A percentile compares a stretch with the other conserved stretches of the same genome.
Conservation (phyloP, 1,140 invertebrate species). For the Thereuonema tuberculata region DNA sequence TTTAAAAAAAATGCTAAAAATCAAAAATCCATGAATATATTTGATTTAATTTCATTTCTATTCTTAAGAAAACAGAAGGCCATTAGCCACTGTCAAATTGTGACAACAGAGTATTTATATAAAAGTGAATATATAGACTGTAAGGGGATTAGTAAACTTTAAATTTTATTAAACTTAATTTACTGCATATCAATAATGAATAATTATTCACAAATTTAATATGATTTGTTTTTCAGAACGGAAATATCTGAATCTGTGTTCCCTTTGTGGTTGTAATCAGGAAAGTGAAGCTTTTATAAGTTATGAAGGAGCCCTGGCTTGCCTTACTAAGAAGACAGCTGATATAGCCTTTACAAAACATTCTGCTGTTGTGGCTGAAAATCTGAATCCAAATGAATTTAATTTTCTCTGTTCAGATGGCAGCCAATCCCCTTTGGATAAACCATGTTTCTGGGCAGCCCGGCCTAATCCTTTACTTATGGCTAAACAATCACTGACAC, state of each 20-base stretch:
- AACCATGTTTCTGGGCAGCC: constrained; percentile 56
- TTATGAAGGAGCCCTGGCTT: constrained; percentile 66
- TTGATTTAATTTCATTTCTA: too few species aligned
- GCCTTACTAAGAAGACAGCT: constrained; percentile 58
- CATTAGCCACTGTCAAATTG: too few species aligned
- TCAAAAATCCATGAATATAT: too few species aligned
- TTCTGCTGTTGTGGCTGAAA: constrained; percentile 52
- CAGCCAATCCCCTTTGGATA: constrained; percentile 44
- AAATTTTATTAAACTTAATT: too few species aligned
- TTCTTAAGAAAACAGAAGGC: too few species aligned
- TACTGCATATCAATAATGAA: too few species aligned
- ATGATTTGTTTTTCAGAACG: too few species aligned
- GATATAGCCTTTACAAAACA: constrained; percentile 74
- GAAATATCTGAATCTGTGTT: constrained; percentile 54
- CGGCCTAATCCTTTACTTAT: constrained; percentile 15
- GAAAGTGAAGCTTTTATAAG: constrained; percentile 64
- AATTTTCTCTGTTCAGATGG: constrained; percentile 68
- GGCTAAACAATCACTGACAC: background rate
- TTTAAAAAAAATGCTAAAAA: too few species aligned
- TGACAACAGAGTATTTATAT: too few species aligned
- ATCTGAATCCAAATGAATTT: constrained; percentile 42
- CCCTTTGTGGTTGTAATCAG: constrained; percentile 52
- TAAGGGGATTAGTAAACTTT: too few species aligned
- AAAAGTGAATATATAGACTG: too few species aligned
- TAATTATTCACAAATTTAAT: too few species aligned